Evolutionary conservation across 2,888 invertebrate genomes (phyloP), one percentile per base, ranked within the genome.

Genomic region (Ashinkailepas kermadecensis): DNA sequence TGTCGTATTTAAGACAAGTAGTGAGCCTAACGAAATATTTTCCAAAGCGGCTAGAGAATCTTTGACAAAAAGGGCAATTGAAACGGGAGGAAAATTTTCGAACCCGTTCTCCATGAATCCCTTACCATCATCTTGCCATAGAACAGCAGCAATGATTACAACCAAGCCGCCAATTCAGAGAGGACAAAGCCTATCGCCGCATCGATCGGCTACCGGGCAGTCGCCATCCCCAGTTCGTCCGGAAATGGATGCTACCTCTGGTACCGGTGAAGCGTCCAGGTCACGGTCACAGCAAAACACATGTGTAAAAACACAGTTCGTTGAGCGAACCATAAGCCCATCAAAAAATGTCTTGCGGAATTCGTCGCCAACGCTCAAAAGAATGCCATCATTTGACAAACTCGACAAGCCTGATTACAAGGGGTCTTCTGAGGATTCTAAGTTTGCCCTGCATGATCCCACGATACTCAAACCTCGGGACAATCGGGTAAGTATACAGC

Each of bases 101-200:
- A 74, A 74, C 11, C 74, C 74, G 3, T 74, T 74, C 21, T 54
- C 74, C 3, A 74, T 74, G 74, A 74, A 56, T 11, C 74, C 74
- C 0, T 15, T 74, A 18, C 74, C 74, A 21, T 21, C 56, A 9
- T 7, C 11, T 18, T 56, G 74, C 3, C 9, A 0, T 8, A 74
- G 11, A 13, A 9, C 18, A 21, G 21, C 54, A 21, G 21, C 18
- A 21, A 56, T 56, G 21, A 21, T 74, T 4, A 56, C 56, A 18
- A 56, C 74, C 74, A 74, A 74, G 11, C 74, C 74, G 9, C 74
- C 74, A 10, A 54, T 74, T 74, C 74, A 74, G 74, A 54, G 54
- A 23, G 65, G 18, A 15, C 11, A 21, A 23, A 74, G 74, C 21
- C 15, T 56, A 8, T 18, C 74, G 1, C 74, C 74, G 21, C 54